Conservation (phyloP, 2,113 vertebrate species). For the Morphnarchus princeps region DNA sequence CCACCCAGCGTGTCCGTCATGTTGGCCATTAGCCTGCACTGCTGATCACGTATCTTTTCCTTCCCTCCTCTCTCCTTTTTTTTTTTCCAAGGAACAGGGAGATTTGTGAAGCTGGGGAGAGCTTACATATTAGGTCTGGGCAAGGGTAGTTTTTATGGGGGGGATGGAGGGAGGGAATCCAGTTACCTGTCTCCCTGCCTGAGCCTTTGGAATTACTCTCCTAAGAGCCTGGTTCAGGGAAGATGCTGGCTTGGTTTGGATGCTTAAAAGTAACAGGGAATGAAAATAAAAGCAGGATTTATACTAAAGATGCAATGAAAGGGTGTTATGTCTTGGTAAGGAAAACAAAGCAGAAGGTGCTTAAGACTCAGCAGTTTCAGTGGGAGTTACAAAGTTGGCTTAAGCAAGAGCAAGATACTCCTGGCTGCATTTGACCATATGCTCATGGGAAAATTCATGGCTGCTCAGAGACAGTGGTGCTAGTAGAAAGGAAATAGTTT, state of each 20-base stretch:
- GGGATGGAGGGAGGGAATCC: background rate
- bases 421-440: background rate
- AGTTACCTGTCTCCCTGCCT: background rate
- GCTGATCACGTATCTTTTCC: rapidly evolving
- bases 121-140: background rate
- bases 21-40: background rate
- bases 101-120: background rate
- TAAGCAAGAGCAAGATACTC: background rate
- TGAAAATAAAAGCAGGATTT: background rate
- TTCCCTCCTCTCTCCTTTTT: background rate
- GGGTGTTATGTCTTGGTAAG: background rate
- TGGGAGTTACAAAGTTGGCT: background rate
- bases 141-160: background rate
- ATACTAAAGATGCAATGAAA: background rate
- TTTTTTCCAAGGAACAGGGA: background rate
- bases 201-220: background rate
- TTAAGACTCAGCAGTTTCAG: background rate
- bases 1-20: rapidly evolving
- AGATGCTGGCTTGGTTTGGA: background rate
- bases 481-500: background rate
- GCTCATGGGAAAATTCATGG: background rate
- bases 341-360: background rate
- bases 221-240: background rate
- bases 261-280: background rate
- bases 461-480: background rate